Conservation (phyloP, 1,140 invertebrate species). For the Drosophila kurseongensis region DNA sequence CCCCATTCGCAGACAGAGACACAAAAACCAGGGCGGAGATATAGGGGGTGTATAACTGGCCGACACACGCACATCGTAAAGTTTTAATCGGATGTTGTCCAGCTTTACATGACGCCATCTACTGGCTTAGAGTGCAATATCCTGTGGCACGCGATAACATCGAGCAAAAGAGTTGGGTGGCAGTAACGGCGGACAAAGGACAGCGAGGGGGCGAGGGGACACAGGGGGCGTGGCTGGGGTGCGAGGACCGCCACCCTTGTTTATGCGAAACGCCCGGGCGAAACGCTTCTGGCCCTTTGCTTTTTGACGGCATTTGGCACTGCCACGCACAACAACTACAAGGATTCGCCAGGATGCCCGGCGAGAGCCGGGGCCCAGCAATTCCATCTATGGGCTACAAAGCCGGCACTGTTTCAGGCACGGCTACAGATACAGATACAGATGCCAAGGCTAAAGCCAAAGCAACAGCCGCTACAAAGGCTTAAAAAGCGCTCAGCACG, state of each 20-base stretch:
- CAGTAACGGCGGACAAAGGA: constrained; percentile 25
- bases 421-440: constrained; percentile 19
- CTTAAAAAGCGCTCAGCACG: constrained; percentile 65
- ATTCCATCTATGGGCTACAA: constrained; percentile 49
- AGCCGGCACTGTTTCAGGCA: constrained; percentile 54
- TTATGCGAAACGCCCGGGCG: constrained; percentile 57
- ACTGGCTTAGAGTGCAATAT: constrained; percentile 84
- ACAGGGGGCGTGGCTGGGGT: neutral
- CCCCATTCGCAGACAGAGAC: constrained; percentile 18
- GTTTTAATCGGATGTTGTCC: constrained; percentile 84
- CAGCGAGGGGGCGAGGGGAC: neutral
- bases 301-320: constrained; percentile 74
- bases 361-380: constrained; percentile 14
- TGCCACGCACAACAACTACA: constrained; percentile 51
- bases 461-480: constrained; percentile 71
- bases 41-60: constrained; percentile 17
- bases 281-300: constrained; percentile 65
- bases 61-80: constrained; percentile 81
- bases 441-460: constrained; percentile 40
- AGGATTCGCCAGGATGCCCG: constrained; percentile 27
- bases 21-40: constrained; percentile 12
- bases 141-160: constrained; percentile 83
- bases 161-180: constrained; percentile 47
- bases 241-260: constrained; percentile 38
- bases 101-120: constrained; percentile 81